phyloP scores from a whole-genome alignment of 2,113 vertebrate genomes.

The Carollia perspicillata region DNA sequence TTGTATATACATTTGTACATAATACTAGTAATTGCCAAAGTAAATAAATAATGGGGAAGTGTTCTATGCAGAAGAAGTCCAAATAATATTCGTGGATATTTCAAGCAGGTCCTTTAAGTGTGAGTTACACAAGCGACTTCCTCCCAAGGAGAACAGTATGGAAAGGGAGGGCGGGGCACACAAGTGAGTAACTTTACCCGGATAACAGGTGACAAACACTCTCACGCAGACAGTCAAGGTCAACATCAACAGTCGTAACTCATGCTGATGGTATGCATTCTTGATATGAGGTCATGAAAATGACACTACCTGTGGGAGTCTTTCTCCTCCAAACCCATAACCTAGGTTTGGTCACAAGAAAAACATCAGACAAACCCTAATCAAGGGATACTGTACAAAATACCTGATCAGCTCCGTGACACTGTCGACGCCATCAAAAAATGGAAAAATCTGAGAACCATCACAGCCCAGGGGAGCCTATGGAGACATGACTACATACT shows the following conservation, averaged over 20 bases:
- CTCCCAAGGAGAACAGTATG: background rate
- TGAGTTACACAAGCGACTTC: background rate
- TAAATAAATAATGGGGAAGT: background rate
- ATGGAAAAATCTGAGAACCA: background rate
- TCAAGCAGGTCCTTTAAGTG: background rate
- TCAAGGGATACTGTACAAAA: background rate
- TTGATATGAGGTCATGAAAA: background rate
- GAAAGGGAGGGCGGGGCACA: accelerated
- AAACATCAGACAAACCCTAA: background rate
- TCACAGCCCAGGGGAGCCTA: background rate
- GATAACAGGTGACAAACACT: too few species aligned
- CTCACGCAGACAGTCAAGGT: background rate
- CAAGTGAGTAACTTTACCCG: background rate
- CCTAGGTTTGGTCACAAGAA: background rate
- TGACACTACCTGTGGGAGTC: background rate
- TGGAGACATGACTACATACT: background rate
- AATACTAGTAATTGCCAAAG: background rate
- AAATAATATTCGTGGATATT: background rate
- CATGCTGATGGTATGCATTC: background rate
- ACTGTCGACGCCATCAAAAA: background rate
- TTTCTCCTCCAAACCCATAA: background rate
- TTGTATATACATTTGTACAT: background rate
- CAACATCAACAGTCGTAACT: background rate
- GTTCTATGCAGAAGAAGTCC: background rate
- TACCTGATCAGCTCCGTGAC: background rate